These are phyloP conservation scores for Myiotriccus ornatus DNA, from an alignment of 2,797 vertebrate species.

Conservation along the genomic window DNA sequence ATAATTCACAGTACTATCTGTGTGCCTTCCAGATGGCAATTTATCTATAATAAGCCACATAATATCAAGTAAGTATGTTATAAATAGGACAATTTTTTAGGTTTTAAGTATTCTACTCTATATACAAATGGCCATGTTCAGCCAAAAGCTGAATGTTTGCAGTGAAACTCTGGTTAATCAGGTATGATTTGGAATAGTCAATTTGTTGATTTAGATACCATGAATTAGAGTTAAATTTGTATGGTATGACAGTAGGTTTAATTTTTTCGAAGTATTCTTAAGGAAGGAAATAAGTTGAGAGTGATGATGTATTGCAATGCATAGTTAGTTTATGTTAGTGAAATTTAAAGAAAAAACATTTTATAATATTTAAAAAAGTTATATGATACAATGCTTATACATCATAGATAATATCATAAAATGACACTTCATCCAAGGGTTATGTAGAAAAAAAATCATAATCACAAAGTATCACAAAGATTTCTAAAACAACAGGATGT, in stretches of 20 bases:
- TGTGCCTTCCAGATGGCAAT: constrained; percentile 81
- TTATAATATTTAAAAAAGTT: not conserved
- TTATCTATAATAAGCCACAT: constrained; percentile 65
- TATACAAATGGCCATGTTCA: not conserved
- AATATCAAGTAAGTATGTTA: constrained; percentile 77
- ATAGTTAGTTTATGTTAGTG: not conserved
- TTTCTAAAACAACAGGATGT: not conserved
- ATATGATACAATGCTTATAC: not conserved
- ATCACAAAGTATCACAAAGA: not conserved
- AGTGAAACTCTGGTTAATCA: not conserved
- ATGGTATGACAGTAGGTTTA: not conserved
- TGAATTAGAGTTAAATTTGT: not conserved
- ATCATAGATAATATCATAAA: not conserved
- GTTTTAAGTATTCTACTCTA: not conserved
- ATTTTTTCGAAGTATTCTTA: not conserved
- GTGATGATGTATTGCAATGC: not conserved
- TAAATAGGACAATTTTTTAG: not conserved
- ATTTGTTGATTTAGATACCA: not conserved
- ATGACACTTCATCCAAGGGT: not conserved
- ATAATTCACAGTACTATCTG: constrained; percentile 79
- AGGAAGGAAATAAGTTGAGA: not conserved
- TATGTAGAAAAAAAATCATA: not conserved
- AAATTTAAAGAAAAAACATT: not conserved
- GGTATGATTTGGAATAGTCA: not conserved
- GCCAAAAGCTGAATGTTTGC: not conserved